Conservation (phyloP, 2,113 vertebrate species). For the Cariama cristata region DNA sequence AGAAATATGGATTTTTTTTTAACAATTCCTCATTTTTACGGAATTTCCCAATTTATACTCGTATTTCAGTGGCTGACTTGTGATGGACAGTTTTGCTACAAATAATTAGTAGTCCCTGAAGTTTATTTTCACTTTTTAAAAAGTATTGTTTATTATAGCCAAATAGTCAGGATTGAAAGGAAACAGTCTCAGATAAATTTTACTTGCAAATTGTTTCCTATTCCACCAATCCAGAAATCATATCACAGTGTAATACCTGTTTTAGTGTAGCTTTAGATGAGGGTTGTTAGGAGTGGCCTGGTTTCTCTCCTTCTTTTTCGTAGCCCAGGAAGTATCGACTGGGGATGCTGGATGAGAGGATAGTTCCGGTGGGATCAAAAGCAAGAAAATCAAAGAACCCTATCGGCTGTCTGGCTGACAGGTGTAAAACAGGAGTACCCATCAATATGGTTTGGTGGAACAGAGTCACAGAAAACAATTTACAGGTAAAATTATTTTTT, state of each 20-base stretch:
- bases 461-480: conserved; percentile 87
- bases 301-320: conserved; percentile 84
- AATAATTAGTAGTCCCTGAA: background rate
- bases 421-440: conserved; percentile 85
- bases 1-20: background rate
- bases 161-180: conserved; percentile 50
- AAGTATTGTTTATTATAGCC: background rate
- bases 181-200: conserved; percentile 71
- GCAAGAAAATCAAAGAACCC: conserved; percentile 85
- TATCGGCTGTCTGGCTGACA: conserved; percentile 85
- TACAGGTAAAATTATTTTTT: conserved; percentile 84
- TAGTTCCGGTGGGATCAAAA: conserved; percentile 85
- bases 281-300: conserved; percentile 83
- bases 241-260: background rate
- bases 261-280: conserved; percentile 73
- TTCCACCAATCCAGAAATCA: conserved; percentile 66
- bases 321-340: conserved; percentile 86
- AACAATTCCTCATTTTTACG: background rate
- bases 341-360: conserved; percentile 86
- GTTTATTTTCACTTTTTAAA: background rate
- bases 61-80: conserved; percentile 21
- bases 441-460: conserved; percentile 88
- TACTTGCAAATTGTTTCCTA: conserved; percentile 76
- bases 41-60: background rate
- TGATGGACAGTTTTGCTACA: conserved; percentile 11